Percentiles rank a stretch among this genome's conserved stretches.
These are phyloP conservation scores for Cheirogaleus medius DNA, from an alignment of 2,113 vertebrate species.

Conservation along the genomic window DNA sequence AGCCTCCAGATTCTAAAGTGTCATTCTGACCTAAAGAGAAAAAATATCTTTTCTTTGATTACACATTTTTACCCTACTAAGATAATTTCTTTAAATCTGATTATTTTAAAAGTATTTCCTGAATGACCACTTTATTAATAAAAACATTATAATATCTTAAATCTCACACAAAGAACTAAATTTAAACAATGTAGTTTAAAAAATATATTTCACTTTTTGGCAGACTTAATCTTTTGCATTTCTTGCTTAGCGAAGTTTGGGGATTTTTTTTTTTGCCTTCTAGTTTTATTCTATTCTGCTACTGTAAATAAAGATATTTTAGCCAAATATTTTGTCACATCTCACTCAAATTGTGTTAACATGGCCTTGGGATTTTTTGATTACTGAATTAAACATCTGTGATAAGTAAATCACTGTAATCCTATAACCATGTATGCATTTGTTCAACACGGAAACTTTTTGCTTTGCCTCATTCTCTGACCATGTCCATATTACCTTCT, in stretches of 20 bases:
- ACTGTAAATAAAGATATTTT: background rate
- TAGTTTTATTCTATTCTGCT: background rate
- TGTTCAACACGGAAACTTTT: background rate
- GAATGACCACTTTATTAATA: background rate
- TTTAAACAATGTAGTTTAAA: background rate
- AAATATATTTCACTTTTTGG: background rate
- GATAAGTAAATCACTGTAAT: background rate
- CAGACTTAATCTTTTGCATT: background rate
- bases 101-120: constrained; percentile 14
- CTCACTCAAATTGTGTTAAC: background rate
- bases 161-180: background rate
- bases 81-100: constrained; percentile 25
- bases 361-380: background rate
- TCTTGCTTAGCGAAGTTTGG: background rate
- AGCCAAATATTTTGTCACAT: background rate
- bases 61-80: background rate
- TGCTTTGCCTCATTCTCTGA: background rate
- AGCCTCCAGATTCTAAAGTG: background rate
- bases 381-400: background rate
- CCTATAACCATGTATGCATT: background rate
- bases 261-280: background rate
- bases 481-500: background rate
- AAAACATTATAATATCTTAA: background rate
- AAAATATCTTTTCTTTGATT: background rate
- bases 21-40: background rate